Base-by-base conservation (phyloP, 2,888 invertebrate species). In the Choristoneura rosaceana region DNA sequence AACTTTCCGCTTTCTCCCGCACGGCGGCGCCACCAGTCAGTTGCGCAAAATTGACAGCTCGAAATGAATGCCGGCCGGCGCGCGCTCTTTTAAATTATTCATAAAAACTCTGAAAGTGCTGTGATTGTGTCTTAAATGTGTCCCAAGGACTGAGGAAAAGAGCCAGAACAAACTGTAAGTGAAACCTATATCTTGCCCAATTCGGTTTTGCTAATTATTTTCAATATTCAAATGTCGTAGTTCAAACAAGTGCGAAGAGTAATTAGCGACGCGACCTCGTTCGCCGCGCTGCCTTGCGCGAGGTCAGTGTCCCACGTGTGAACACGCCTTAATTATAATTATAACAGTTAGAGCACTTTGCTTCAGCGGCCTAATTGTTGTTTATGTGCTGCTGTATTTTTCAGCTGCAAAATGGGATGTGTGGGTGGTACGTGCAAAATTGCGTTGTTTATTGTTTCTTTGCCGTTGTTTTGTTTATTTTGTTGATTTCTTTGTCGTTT, bases 221-320 rank as follows among this genome's bases (percentile, higher is more conserved):
- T n/a, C n/a, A n/a, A n/a, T n/a, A n/a, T n/a, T n/a, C n/a, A n/a
- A n/a, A n/a, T n/a, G n/a, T n/a, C n/a, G n/a, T n/a, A n/a, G n/a
- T n/a, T n/a, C n/a, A n/a, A n/a, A n/a, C n/a, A n/a, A 71, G 66
- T 58, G 71, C 71, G 68, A 68, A 73, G 68, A 15, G 14, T 45
- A 73, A 73, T 73, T 68, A 68, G 70, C 45, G 62, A 52, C 61
- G 73, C 74, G 76, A 76, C 77, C 76, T 77, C 74, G 75, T 78
- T 76, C 63, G 73, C 25, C 67, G 75, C 63, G 64, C 62, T 64
- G 71, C 71, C 74, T 82, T 83, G 78, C 38, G 74, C 70, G 77
- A 83, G 84, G 84, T 84, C 84, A 84, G 83, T 84, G 81, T 82
- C 74, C 69, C 71, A 73, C 71, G 71, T 73, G 71, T 68, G 71